Conservation (phyloP, 2,888 invertebrate species). For the Dasysyrphus albostriatus region DNA sequence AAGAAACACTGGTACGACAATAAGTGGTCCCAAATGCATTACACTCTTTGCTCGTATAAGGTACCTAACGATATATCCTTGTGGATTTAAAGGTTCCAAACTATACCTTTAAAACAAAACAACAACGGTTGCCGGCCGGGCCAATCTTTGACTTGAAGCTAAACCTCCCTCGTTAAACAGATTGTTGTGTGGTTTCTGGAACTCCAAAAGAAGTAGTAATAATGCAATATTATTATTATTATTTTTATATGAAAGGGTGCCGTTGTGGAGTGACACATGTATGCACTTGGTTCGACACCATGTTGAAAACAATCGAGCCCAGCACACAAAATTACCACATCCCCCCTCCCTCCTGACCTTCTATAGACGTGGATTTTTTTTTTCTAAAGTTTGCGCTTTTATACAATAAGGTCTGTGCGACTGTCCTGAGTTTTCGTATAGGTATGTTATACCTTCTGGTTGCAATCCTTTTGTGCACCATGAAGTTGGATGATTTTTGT, state of each 20-base stretch:
- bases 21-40: slow-evolving; percentile 74
- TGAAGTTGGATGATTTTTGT: slow-evolving; percentile 43
- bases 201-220: slow-evolving; percentile 80
- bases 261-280: slow-evolving; percentile 83
- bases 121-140: neutral
- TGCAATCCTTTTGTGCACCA: slow-evolving; percentile 51
- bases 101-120: neutral
- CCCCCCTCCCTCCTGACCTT: neutral
- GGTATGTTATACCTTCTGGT: neutral
- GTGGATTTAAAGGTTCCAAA: slow-evolving; percentile 21
- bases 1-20: slow-evolving; percentile 70
- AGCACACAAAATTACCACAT: slow-evolving; percentile 59
- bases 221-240: slow-evolving; percentile 78
- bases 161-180: slow-evolving; percentile 83
- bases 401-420: slow-evolving; percentile 9
- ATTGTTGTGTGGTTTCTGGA: slow-evolving; percentile 77
- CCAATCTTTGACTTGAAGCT: slow-evolving; percentile 76
- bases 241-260: slow-evolving; percentile 77
- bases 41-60: slow-evolving; percentile 45
- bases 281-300: slow-evolving; percentile 83
- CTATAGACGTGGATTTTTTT: slow-evolving; percentile 2
- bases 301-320: slow-evolving; percentile 77
- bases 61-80: slow-evolving; percentile 39
- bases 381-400: slow-evolving; percentile 7
- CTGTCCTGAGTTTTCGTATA: neutral